Base-by-base conservation (phyloP, 2,888 invertebrate species). In the Pheosia tremula region DNA sequence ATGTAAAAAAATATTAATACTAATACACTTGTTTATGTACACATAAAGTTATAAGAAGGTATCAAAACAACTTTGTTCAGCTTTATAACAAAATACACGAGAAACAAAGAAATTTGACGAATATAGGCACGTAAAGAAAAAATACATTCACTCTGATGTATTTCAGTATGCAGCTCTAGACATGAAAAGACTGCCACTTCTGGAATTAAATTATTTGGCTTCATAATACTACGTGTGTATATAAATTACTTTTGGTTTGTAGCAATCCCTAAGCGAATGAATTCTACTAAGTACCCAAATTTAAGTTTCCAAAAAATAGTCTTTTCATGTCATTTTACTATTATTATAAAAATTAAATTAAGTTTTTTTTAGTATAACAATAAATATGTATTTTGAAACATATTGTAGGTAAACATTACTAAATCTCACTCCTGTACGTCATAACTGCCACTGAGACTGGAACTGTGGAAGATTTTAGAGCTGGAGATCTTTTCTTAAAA, bases 201-300 rank as follows among this genome's bases (percentile, higher is more conserved):
- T 55, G 53, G 60, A 62, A 59, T 10, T 61, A 57, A 54, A 57
- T 64, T 66, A 64, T 68, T 67, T 67, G 68, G 68, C 61, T 59
- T 57, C 65, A 66, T 66, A 65, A 68, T 65, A 72, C 69, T 67
- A 69, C 58, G 58, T 64, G 59, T 61, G 64, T 55, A 50, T 60
- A 66, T 63, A 61, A 64, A 62, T 64, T 50, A 68, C 56, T 65
- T 69, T 67, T 65, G 61, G 63, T 64, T 59, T 59, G 58, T 59
- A 56, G 59, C 58, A 56, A 56, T 63, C 52, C 39, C 37, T 57
- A 58, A 56, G 55, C 58, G 59, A 64, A 63, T 64, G 59, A 61
- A 58, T 57, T 62, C 47, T 61, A 59, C 24, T 24, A 24, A 24
- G 66, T 55, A 66, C 61, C 60, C 57, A 65, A 53, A 62, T 47